Evolutionary conservation across 1,140 invertebrate species (phyloP).

Genomic region (Drosophila carrolli): DNA sequence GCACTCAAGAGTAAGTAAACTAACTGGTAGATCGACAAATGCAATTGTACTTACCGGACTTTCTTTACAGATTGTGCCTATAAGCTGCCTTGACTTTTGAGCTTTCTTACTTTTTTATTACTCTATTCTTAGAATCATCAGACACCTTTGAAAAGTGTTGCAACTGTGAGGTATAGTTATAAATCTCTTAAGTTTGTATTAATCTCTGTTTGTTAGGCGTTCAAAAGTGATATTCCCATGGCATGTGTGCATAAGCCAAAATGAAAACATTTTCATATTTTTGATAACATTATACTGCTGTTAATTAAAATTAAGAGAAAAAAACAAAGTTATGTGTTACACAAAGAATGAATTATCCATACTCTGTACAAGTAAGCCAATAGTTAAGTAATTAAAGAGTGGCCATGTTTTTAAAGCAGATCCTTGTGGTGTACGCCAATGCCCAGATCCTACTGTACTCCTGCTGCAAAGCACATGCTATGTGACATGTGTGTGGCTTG

Average conservation of each 20-base stretch:
- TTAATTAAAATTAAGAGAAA: constrained; percentile 4
- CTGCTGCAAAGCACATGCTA: constrained; percentile 36
- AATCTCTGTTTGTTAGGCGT: constrained; percentile 4
- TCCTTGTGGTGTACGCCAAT: constrained; percentile 15
- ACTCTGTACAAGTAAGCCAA: neutral
- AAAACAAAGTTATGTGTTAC: constrained; percentile 2
- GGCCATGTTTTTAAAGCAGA: neutral
- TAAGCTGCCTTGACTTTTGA: constrained; percentile 39
- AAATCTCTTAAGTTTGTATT: constrained; percentile 6
- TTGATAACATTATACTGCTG: constrained; percentile 27
- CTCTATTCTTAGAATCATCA: neutral
- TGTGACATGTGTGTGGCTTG: constrained; percentile 55
- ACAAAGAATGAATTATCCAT: neutral
- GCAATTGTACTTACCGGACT: neutral
- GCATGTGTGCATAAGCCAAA: neutral
- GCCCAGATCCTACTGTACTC: constrained; percentile 46
- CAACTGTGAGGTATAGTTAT: constrained; percentile 1
- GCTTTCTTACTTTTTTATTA: neutral
- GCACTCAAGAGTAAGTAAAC: constrained; percentile 53
- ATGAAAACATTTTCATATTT: constrained; percentile 28
- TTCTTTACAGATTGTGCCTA: constrained; percentile 47
- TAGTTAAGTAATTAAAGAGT: neutral
- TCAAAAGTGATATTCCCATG: constrained; percentile 9
- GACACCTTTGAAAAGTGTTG: constrained; percentile 15
- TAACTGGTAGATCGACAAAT: neutral